Evolutionary conservation across 2,797 vertebrate species (phyloP).

Genomic region (Petrocephalus schoutedeni): DNA sequence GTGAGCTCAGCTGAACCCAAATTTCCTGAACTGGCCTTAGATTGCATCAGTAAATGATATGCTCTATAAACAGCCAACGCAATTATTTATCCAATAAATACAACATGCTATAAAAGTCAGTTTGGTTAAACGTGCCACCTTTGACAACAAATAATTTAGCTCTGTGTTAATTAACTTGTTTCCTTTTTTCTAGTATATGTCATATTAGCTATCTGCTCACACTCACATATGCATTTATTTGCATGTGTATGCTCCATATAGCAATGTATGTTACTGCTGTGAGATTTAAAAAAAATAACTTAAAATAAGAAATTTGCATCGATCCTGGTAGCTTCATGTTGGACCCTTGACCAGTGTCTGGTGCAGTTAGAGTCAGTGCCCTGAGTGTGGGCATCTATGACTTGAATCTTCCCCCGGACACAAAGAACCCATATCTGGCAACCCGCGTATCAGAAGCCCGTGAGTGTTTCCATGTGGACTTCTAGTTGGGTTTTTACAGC

Average conservation of each 20-base stretch:
- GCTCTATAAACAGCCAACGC: neutral
- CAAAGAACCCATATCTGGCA: neutral
- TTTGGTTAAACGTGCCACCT: neutral
- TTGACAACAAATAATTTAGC: neutral
- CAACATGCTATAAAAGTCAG: neutral
- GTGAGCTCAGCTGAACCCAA: neutral
- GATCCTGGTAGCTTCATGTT: neutral
- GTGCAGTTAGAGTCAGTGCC: neutral
- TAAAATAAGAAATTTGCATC: neutral
- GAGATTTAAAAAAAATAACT: neutral
- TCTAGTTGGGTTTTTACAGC: neutral
- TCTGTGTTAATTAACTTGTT: neutral
- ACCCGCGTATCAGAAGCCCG: neutral
- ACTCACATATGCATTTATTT: too few species aligned
- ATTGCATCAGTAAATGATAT: constrained; percentile 1
- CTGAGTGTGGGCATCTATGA: neutral
- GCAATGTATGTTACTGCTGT: neutral
- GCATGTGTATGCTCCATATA: too few species aligned
- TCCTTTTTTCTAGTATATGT: neutral
- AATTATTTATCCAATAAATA: neutral
- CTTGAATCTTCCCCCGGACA: neutral
- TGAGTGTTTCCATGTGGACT: neutral
- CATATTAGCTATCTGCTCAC: neutral
- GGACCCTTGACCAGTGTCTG: neutral
- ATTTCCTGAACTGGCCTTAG: neutral